These are phyloP conservation scores for Drosophila funebris DNA, from an alignment of 1,140 invertebrate species.

Conservation along the genomic window DNA sequence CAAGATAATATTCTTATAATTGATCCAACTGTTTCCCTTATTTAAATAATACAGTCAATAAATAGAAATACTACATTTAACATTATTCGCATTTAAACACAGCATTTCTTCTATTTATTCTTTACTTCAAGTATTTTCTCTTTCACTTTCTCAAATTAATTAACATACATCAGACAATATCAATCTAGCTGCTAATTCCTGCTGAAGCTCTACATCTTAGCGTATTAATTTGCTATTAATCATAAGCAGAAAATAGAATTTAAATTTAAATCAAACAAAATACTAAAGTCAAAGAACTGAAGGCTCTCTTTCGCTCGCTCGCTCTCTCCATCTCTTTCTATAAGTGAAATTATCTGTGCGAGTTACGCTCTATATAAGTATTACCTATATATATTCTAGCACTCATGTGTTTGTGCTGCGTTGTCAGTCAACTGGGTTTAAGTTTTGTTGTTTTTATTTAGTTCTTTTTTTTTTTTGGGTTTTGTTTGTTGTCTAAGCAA, in stretches of 20 bases:
- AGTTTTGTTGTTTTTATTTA: constrained; percentile 20
- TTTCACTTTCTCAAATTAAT: too few relatives aligned
- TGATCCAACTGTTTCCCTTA: too few relatives aligned
- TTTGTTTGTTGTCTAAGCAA: constrained; percentile 66
- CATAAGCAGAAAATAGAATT: neutral
- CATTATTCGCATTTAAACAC: too few relatives aligned
- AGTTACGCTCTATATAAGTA: constrained; percentile 17
- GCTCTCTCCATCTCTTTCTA: neutral
- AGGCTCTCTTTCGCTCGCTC: neutral
- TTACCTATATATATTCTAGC: constrained; percentile 21
- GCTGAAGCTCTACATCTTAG: neutral
- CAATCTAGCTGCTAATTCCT: too few relatives aligned
- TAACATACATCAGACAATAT: too few relatives aligned
- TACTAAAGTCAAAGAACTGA: neutral
- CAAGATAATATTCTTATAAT: too few relatives aligned
- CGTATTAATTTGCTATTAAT: neutral
- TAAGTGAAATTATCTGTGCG: constrained; percentile 15
- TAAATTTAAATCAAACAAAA: neutral
- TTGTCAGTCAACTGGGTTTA: constrained; percentile 58
- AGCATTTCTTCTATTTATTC: too few relatives aligned
- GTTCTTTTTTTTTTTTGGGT: constrained; percentile 21
- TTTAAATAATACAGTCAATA: too few relatives aligned
- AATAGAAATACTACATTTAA: too few relatives aligned
- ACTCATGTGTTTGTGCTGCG: constrained; percentile 31
- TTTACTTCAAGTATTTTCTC: too few relatives aligned